Conservation (phyloP, 2,888 invertebrate species). For the Unio pictorum region DNA sequence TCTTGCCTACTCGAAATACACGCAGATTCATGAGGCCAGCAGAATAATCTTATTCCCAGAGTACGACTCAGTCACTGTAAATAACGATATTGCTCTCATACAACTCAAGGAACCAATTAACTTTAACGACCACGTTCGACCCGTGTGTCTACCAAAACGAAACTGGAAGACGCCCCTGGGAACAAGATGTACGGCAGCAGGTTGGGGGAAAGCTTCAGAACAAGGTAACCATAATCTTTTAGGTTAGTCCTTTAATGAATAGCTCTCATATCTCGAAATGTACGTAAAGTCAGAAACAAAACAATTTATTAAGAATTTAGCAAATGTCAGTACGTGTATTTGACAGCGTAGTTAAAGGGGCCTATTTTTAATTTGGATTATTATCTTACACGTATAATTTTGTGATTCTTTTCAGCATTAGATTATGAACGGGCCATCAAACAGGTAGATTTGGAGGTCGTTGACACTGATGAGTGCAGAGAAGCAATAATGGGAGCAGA, state of each 20-base stretch:
- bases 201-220: conserved; percentile 56
- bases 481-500: conserved; percentile 37
- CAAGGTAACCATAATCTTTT: conserved; percentile 27
- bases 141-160: conserved; percentile 52
- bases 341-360: too few relatives aligned
- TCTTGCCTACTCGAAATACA: conserved; percentile 46
- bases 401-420: conserved; percentile 30
- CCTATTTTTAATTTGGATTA: too few relatives aligned
- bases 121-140: conserved; percentile 59
- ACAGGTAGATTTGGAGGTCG: conserved; percentile 54
- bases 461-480: conserved; percentile 42
- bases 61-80: conserved; percentile 45
- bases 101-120: conserved; percentile 45
- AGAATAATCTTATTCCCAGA: conserved; percentile 38
- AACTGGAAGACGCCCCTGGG: conserved; percentile 39
- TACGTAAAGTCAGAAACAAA: too few relatives aligned
- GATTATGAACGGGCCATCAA: conserved; percentile 51
- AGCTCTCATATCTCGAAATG: too few relatives aligned
- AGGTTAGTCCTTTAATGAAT: too few relatives aligned
- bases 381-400: too few relatives aligned
- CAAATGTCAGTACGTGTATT: too few relatives aligned
- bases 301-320: too few relatives aligned
- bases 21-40: conserved; percentile 45
- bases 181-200: conserved; percentile 53
- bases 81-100: conserved; percentile 60